phyloP scores from a whole-genome alignment of 2,888 invertebrate species.

The Oscheius myriophilus region DNA sequence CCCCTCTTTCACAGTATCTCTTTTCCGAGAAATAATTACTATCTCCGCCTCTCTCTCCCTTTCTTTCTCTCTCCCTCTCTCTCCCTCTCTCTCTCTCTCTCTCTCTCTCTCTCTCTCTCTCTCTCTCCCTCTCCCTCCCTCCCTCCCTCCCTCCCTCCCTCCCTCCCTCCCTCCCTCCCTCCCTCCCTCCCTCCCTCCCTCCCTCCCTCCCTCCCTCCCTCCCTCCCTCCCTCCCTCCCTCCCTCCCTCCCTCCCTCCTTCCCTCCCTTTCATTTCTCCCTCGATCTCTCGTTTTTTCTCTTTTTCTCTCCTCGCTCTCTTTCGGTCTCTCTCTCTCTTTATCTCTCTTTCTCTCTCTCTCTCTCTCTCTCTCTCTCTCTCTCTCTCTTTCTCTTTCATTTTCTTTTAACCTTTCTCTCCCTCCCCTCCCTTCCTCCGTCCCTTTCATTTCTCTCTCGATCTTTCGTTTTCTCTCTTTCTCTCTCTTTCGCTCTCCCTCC shows the following conservation, averaged over 20 bases:
- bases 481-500: constrained; percentile 7
- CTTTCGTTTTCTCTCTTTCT: neutral
- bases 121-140: too few species aligned
- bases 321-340: neutral
- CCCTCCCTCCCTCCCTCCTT: constrained; percentile 18
- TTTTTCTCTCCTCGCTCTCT: constrained; percentile 8
- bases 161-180: too few species aligned
- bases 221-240: constrained; percentile 23
- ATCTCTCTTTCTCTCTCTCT: neutral
- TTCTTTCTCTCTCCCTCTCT: too few species aligned
- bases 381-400: neutral
- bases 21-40: too few species aligned
- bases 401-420: neutral
- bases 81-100: too few species aligned
- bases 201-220: too few species aligned
- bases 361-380: constrained; percentile 22
- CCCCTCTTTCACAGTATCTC: too few species aligned
- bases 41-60: too few species aligned
- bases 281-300: constrained; percentile 6
- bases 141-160: too few species aligned
- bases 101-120: too few species aligned
- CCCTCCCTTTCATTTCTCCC: constrained; percentile 13
- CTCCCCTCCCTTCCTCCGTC: constrained; percentile 4
- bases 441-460: constrained; percentile 1
- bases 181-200: too few species aligned